These are phyloP conservation scores for Epizoanthus rinbou DNA, from an alignment of 92 coral and sea anemone species.

Conservation along the genomic window DNA sequence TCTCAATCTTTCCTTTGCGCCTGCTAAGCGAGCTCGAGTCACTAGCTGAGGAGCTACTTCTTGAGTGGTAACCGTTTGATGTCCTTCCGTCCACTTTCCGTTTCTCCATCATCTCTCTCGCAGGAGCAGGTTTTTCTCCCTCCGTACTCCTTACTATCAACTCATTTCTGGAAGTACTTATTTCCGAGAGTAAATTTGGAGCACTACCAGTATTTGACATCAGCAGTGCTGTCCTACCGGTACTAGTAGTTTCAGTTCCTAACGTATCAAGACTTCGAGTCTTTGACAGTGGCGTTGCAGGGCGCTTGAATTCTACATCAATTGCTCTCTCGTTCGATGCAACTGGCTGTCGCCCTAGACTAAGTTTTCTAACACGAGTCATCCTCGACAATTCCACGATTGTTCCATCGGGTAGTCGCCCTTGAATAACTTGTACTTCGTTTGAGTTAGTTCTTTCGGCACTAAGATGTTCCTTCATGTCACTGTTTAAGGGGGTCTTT, in stretches of 20 bases:
- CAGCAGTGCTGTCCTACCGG: not conserved
- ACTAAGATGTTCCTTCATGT: too few species aligned
- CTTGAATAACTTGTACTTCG: conserved; percentile 41
- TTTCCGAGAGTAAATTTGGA: conserved; percentile 23
- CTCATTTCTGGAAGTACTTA: too few species aligned
- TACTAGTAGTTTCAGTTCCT: not conserved
- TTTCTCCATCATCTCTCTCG: not conserved
- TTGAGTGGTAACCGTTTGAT: not conserved
- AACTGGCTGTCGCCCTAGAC: conserved; percentile 35
- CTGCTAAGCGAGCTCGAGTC: conserved; percentile 5
- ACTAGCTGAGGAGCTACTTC: conserved; percentile 24
- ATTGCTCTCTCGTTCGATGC: conserved; percentile 43
- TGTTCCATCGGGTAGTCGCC: conserved; percentile 37
- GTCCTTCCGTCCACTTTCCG: not conserved
- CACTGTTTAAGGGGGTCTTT: conserved; percentile 7
- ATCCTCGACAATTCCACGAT: conserved; percentile 37
- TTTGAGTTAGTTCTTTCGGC: not conserved
- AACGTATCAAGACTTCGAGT: conserved; percentile 32
- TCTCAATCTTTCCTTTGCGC: conserved; percentile 2
- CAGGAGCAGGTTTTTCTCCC: not conserved
- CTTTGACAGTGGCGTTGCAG: conserved; percentile 23
- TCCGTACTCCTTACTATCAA: not conserved
- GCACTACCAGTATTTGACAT: conserved; percentile 15
- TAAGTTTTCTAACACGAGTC: conserved; percentile 27
- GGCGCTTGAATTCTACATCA: conserved; percentile 44